phyloP scores from a whole-genome alignment of 2,113 vertebrate species.

The Balaeniceps rex region DNA sequence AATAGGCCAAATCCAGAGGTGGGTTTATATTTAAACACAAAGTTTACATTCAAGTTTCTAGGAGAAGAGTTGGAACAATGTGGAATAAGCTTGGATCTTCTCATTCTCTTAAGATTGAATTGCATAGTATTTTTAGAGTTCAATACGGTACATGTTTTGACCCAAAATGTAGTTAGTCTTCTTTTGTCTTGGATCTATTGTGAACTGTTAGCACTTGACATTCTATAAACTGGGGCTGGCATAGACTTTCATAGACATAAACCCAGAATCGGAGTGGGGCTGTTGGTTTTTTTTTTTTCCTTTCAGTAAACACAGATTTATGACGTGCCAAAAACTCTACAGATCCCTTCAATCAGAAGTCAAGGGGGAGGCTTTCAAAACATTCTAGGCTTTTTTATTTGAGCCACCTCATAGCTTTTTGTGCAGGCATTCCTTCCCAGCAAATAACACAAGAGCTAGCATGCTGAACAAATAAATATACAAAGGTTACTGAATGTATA shows the following conservation, averaged over 20 bases:
- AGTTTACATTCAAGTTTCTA: conserved; percentile 45
- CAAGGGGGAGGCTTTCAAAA: conserved; percentile 33
- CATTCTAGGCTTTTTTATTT: conserved; percentile 23
- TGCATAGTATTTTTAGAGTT: conserved; percentile 50
- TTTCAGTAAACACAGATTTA: conserved; percentile 47
- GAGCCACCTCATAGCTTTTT: not conserved
- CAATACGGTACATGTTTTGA: conserved; percentile 32
- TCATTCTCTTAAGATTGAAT: not conserved
- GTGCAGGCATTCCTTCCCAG: conserved; percentile 48
- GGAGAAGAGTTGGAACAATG: conserved; percentile 10
- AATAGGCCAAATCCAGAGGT: not conserved
- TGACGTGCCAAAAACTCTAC: conserved; percentile 1
- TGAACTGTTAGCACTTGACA: conserved; percentile 46
- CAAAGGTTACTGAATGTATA: conserved; percentile 2
- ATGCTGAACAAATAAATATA: conserved; percentile 54
- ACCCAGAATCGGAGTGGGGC: not conserved
- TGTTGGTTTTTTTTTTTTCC: not conserved
- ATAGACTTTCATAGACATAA: not conserved
- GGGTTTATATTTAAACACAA: conserved; percentile 45
- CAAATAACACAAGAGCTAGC: conserved; percentile 48
- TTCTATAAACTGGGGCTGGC: conserved; percentile 29
- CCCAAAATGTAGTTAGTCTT: conserved; percentile 15
- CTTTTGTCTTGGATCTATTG: conserved; percentile 34
- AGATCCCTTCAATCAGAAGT: conserved; percentile 2
- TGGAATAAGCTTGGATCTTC: not conserved